Evolutionary conservation across 2,888 invertebrate genomes (phyloP).

Genomic region (Chloroclystis v-ata): DNA sequence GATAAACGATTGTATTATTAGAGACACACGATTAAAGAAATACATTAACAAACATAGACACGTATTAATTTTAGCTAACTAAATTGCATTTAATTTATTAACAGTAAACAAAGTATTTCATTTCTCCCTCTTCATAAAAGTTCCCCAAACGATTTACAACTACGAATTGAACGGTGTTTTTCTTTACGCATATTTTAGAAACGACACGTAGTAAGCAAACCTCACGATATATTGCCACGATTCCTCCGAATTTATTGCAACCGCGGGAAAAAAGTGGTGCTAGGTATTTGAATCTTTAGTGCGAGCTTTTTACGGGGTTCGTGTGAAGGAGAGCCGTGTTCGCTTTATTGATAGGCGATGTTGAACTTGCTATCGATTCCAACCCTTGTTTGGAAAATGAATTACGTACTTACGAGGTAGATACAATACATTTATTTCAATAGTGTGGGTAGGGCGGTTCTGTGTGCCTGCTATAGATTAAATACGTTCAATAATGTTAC

Average conservation of each 20-base stretch:
- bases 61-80: too few species aligned
- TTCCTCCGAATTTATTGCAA: conserved; percentile 43
- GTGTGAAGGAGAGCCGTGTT: conserved; percentile 24
- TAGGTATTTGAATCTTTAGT: conserved; percentile 37
- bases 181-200: conserved; percentile 46
- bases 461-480: too few species aligned
- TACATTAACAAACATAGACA: too few species aligned
- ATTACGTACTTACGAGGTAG: not conserved
- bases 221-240: conserved; percentile 43
- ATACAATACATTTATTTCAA: conserved; percentile 1
- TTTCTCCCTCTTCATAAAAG: not conserved
- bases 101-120: too few species aligned
- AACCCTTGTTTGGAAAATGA: conserved; percentile 3
- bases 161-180: conserved; percentile 28
- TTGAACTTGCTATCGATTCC: conserved; percentile 8
- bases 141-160: not conserved
- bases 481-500: too few species aligned
- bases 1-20: too few species aligned
- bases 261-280: conserved; percentile 36
- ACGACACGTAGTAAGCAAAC: conserved; percentile 48
- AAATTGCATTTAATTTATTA: too few species aligned
- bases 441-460: not conserved
- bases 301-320: conserved; percentile 20
- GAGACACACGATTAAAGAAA: too few species aligned
- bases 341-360: conserved; percentile 14